A percentile compares a stretch with the other conserved stretches of the same genome.
phyloP scores from a whole-genome alignment of 2,888 invertebrate species.

The Epicampocera succincta region DNA sequence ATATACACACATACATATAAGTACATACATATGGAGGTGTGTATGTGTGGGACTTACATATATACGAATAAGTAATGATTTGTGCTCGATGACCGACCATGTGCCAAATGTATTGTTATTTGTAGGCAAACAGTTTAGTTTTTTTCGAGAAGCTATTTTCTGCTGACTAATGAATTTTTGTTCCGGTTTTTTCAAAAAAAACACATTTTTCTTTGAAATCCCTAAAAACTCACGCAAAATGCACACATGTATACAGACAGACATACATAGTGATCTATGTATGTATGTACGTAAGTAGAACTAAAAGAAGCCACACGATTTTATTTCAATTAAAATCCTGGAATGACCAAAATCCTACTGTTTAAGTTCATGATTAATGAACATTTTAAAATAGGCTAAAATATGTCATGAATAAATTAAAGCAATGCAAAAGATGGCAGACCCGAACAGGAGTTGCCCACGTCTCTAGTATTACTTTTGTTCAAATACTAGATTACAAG shows the following conservation, averaged over 20 bases:
- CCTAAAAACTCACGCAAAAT: conserved; percentile 22
- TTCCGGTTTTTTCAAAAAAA: conserved; percentile 42
- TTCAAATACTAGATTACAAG: too few relatives aligned
- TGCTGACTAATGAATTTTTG: conserved; percentile 65
- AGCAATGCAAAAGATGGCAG: too few relatives aligned
- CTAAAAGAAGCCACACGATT: conserved; percentile 47
- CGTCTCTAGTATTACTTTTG: too few relatives aligned
- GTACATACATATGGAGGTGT: too few relatives aligned
- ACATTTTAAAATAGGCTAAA: not conserved
- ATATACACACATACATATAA: not conserved
- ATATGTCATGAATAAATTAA: conserved; percentile 36
- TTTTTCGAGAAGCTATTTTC: conserved; percentile 25
- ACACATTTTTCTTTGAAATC: conserved; percentile 6
- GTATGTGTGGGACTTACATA: conserved; percentile 13
- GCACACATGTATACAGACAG: too few relatives aligned
- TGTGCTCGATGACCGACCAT: conserved; percentile 58
- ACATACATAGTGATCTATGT: too few relatives aligned
- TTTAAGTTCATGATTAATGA: conserved; percentile 59
- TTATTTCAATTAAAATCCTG: conserved; percentile 42
- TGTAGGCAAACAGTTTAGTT: not conserved
- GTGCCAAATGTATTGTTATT: conserved; percentile 73
- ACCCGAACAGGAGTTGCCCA: too few relatives aligned
- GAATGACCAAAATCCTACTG: conserved; percentile 46
- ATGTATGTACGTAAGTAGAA: too few relatives aligned
- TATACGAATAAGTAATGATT: conserved; percentile 57